Conservation (phyloP, 53 echinoderm and acorn worm species). For the Paracentrotus lividus region DNA sequence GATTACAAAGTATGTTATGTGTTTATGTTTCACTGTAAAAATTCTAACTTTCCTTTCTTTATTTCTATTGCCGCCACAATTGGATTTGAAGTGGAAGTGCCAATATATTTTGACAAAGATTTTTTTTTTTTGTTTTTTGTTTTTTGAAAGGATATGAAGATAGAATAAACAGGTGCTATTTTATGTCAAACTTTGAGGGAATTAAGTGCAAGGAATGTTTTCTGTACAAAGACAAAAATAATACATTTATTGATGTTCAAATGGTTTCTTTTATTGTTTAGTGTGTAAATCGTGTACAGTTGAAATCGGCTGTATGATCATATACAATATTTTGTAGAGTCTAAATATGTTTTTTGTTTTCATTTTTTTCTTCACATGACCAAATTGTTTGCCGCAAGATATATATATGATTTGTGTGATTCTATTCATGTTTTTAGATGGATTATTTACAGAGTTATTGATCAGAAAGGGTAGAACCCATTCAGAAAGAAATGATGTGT, state of each 20-base stretch:
- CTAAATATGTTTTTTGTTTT: slow-evolving; percentile 52
- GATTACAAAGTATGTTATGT: slow-evolving; percentile 20
- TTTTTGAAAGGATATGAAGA: slow-evolving; percentile 20
- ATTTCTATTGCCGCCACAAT: slow-evolving; percentile 47
- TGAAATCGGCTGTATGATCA: slow-evolving; percentile 44
- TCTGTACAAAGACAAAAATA: slow-evolving; percentile 61
- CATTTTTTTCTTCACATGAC: slow-evolving; percentile 36
- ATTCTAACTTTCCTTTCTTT: background rate
- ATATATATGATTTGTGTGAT: slow-evolving; percentile 44
- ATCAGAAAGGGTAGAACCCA: background rate
- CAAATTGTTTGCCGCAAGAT: slow-evolving; percentile 58
- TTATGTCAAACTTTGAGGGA: slow-evolving; percentile 67
- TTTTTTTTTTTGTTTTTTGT: too few species aligned
- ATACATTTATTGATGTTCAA: slow-evolving; percentile 24
- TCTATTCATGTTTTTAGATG: slow-evolving; percentile 8
- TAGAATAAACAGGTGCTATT: slow-evolving; percentile 69
- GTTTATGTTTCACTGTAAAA: slow-evolving; percentile 36
- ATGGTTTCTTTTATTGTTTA: slow-evolving; percentile 35
- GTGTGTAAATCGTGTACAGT: slow-evolving; percentile 69
- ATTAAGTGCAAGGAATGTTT: slow-evolving; percentile 59
- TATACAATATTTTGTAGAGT: slow-evolving; percentile 59
- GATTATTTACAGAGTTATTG: slow-evolving; percentile 3
- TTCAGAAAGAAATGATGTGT: background rate
- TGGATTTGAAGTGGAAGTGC: slow-evolving; percentile 68
- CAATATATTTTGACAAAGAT: slow-evolving; percentile 62